Evolutionary conservation across 2,113 vertebrate species (phyloP), one percentile per base, ranked within the genome.

Genomic region (Grammomys surdaster): DNA sequence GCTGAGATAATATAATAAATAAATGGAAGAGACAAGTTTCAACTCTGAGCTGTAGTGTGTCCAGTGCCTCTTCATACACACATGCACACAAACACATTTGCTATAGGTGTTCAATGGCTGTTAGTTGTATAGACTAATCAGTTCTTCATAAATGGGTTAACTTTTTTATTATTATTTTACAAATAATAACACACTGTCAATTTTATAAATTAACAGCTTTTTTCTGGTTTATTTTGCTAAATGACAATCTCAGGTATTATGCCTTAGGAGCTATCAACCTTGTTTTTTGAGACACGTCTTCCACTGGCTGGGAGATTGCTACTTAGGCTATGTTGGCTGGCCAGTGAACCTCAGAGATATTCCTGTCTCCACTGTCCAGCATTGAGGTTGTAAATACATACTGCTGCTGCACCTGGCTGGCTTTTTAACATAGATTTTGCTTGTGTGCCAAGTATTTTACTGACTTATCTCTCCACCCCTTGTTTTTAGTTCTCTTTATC

Each of bases 191-290:
- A 51, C 89, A 67, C 13, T 67, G 19, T 67, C 63, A 88, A 3
- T 82, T 76, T 73, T 85, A 24, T 2, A 75, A 90, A 46, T 87
- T n/a, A 48, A 56, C 26, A 70, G 11, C 46, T 93, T 90, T 91
- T 36, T 97, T 93, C 9, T 78, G 14, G 33, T 72, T 85, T 89
- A 60, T 96, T 70, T 89, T 63, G 80, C 80, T 31, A 82, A 40
- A 14, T 82, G 54, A 13, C 36, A 60, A 10, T 60, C 22, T 58
- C 36, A n/a, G 33, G 78, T 81, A 36, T 5, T 56, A 5, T 19
- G 8, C 31, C 48, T 76, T 76, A 10, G 77, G 48, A 80, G 14
- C 76, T 46, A 54, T 54, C 76, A 33, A 33, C 77, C 78, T 36
- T 54, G 31, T 80, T 48, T 31, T 75, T 80, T 54, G 56, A 84